phyloP scores from a whole-genome alignment of 1,140 invertebrate genomes.

The Thalassaphorura encarpata region DNA sequence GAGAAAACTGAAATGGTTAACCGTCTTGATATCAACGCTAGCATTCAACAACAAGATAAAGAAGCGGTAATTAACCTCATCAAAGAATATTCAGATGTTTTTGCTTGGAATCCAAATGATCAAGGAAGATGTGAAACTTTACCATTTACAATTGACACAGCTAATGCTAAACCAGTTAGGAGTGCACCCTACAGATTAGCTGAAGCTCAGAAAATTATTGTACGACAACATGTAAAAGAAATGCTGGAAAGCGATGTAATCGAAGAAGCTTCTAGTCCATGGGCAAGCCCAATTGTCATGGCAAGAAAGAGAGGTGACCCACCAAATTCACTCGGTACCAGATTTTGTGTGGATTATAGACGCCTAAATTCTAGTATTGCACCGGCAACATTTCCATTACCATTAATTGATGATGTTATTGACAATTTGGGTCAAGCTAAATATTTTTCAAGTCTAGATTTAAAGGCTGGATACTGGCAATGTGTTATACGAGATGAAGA shows the following conservation, averaged over 20 bases:
- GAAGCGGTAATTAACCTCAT: not conserved
- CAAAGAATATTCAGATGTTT: not conserved
- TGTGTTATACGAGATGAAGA: conserved; percentile 33
- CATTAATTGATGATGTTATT: conserved; percentile 38
- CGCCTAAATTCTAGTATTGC: conserved; percentile 36
- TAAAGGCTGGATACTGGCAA: conserved; percentile 39
- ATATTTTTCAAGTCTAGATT: conserved; percentile 36
- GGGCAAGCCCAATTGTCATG: conserved; percentile 27
- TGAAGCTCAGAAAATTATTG: not conserved
- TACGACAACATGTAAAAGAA: conserved; percentile 19
- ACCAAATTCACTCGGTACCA: conserved; percentile 15
- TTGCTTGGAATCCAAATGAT: not conserved
- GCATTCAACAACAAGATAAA: too few species aligned
- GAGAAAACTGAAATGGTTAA: too few species aligned
- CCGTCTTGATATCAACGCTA: too few species aligned
- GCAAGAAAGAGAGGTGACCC: conserved; percentile 37
- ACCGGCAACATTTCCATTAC: conserved; percentile 39
- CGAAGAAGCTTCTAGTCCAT: conserved; percentile 13
- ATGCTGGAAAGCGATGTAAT: conserved; percentile 24
- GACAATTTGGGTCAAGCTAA: conserved; percentile 31
- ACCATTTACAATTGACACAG: not conserved
- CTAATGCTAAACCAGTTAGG: not conserved
- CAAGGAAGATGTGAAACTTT: not conserved
- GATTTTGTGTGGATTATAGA: conserved; percentile 42
- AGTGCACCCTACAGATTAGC: not conserved